Conservation (phyloP, 1,140 invertebrate genomes). For the Zaprionus ghesquierei region DNA sequence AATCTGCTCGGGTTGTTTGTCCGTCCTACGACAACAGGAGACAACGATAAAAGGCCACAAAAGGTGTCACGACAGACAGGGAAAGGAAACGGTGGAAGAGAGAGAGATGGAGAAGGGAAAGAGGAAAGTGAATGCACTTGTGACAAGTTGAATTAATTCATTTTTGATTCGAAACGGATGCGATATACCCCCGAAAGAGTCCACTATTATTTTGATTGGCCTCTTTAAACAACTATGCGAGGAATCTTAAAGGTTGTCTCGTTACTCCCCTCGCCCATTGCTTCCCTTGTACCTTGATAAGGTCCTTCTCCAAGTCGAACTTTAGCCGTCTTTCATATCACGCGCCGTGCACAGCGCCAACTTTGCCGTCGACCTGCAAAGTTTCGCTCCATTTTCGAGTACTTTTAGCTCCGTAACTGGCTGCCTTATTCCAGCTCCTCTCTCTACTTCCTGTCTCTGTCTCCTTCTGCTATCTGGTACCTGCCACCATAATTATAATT, state of each 20-base stretch:
- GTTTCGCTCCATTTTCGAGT: conserved; percentile 46
- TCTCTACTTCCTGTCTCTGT: background rate
- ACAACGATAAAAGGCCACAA: background rate
- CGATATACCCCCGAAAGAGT: conserved; percentile 1
- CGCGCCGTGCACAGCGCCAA: conserved; percentile 49
- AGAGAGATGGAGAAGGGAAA: background rate
- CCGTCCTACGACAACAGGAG: conserved; percentile 19
- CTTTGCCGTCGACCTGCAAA: conserved; percentile 57
- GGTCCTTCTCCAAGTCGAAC: conserved; percentile 44
- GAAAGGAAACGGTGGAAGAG: background rate
- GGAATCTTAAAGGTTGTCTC: conserved; percentile 32
- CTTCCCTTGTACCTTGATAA: background rate
- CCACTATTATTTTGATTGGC: conserved; percentile 30
- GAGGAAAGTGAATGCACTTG: conserved; percentile 39
- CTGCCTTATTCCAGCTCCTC: background rate
- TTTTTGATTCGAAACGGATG: conserved; percentile 39
- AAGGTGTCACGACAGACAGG: background rate
- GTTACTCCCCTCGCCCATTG: background rate
- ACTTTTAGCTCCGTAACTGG: background rate
- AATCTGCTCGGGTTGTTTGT: conserved; percentile 19
- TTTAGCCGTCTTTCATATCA: conserved; percentile 75
- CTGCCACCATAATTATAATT: conserved; percentile 57
- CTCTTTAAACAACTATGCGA: conserved; percentile 24
- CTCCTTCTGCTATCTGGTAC: background rate
- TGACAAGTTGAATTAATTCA: conserved; percentile 59